Percentiles rank a stretch among this genome's conserved stretches.
These are phyloP conservation scores for Acropternis orthonyx DNA, from an alignment of 2,797 vertebrate genomes.

Conservation along the genomic window DNA sequence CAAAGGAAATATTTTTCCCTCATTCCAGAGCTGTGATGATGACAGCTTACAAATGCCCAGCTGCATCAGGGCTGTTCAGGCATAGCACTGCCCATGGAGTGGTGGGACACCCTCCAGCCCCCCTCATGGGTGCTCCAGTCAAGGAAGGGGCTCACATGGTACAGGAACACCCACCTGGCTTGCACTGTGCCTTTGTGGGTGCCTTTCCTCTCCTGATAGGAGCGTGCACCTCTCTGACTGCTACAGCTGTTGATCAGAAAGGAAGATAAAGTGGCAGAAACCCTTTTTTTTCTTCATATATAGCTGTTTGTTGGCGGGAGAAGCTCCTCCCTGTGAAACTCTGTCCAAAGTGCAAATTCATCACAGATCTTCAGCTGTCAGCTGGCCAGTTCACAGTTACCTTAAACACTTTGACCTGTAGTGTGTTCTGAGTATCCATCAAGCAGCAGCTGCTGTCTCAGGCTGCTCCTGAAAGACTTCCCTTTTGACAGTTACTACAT, in stretches of 20 bases:
- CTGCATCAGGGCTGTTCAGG: not conserved
- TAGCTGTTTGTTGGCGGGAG: not conserved
- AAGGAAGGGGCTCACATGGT: not conserved
- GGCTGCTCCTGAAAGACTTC: not conserved
- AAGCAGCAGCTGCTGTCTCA: not conserved
- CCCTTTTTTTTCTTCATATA: not conserved
- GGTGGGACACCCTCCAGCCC: not conserved
- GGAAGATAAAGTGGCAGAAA: not conserved
- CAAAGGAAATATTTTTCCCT: not conserved
- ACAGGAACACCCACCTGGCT: not conserved
- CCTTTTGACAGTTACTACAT: not conserved
- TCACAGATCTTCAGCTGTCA: not conserved
- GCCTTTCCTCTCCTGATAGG: not conserved
- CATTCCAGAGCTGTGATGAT: not conserved
- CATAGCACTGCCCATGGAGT: accelerated
- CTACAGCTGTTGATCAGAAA: not conserved
- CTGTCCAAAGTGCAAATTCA: not conserved
- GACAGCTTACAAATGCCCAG: not conserved
- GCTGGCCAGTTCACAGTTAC: not conserved
- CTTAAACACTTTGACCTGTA: conserved; percentile 1
- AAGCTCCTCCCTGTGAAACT: not conserved
- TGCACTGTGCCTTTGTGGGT: not conserved
- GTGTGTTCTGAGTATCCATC: not conserved
- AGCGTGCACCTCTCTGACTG: not conserved
- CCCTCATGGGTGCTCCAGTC: accelerated